Percentiles rank a stretch among this genome's conserved stretches.
These are phyloP conservation scores for Luperina nickerlii DNA, from an alignment of 2,888 invertebrate genomes.

Conservation along the genomic window DNA sequence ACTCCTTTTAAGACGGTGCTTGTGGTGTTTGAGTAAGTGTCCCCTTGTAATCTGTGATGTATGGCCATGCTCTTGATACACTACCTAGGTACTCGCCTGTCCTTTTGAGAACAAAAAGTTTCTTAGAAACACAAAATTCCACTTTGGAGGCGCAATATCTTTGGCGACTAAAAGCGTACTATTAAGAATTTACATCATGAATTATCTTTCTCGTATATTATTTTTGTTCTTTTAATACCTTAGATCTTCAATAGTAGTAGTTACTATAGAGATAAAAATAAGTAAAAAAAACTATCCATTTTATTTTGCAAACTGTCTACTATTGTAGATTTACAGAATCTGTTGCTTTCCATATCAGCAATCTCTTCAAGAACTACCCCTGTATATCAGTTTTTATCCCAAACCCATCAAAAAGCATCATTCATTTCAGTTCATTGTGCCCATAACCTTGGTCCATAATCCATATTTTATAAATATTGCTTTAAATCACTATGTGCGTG, in stretches of 20 bases:
- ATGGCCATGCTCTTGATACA: constrained; percentile 68
- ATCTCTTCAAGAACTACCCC: constrained; percentile 18
- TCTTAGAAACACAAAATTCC: constrained; percentile 56
- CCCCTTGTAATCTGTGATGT: constrained; percentile 73
- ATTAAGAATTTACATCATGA: constrained; percentile 5
- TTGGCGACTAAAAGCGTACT: constrained; percentile 11
- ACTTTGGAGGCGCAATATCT: constrained; percentile 35
- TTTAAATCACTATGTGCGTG: constrained; percentile 72
- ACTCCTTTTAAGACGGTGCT: constrained; percentile 69
- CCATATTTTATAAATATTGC: constrained; percentile 69
- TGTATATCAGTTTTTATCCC: constrained; percentile 45
- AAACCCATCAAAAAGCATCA: constrained; percentile 31
- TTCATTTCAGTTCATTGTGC: constrained; percentile 54
- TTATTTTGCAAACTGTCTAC: not conserved
- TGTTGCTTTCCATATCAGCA: constrained; percentile 11
- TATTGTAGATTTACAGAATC: not conserved
- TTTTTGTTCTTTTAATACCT: not conserved
- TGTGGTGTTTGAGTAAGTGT: constrained; percentile 74
- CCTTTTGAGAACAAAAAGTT: constrained; percentile 52
- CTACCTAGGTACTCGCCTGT: constrained; percentile 58
- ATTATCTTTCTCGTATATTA: not conserved
- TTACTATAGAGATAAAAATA: not conserved
- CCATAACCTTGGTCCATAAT: constrained; percentile 54
- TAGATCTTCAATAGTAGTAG: not conserved
- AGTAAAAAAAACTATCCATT: not conserved